These are phyloP conservation scores for Pteruthius melanotis DNA, from an alignment of 2,113 vertebrate genomes.

Conservation along the genomic window DNA sequence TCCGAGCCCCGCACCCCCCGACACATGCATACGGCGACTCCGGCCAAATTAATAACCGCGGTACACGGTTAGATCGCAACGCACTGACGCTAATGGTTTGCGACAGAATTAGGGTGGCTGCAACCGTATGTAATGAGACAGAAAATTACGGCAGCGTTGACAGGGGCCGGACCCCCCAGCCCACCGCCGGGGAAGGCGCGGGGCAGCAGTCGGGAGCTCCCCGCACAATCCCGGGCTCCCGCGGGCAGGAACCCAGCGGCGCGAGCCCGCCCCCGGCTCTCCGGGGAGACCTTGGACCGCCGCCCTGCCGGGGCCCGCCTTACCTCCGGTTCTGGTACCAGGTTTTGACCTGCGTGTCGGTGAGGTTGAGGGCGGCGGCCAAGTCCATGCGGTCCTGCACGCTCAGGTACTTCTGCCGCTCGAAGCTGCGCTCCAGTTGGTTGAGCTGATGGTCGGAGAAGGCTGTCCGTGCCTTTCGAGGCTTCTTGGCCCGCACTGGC, in stretches of 20 bases:
- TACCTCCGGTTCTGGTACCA: constrained; percentile 99
- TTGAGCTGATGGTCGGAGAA: constrained; percentile 98
- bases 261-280: not conserved
- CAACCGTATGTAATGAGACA: constrained; percentile 80
- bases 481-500: constrained; percentile 91
- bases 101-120: constrained; percentile 85
- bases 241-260: not conserved
- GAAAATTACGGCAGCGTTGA: constrained; percentile 76
- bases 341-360: constrained; percentile 98
- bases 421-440: constrained; percentile 96
- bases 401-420: constrained; percentile 97
- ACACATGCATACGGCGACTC: not conserved
- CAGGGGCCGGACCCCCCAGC: constrained; percentile 28
- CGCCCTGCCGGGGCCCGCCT: not conserved
- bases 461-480: constrained; percentile 94
- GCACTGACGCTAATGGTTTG: constrained; percentile 80
- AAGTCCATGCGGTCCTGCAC: constrained; percentile 99
- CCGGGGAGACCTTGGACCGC: not conserved
- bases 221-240: not conserved
- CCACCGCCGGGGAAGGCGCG: not conserved
- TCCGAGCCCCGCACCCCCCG: not conserved
- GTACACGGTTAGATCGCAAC: constrained; percentile 66
- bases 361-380: constrained; percentile 95
- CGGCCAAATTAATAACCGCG: constrained; percentile 75
- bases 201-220: not conserved